phyloP scores from a whole-genome alignment of 2,888 invertebrate genomes.

The Synanthedon tipuliformis region DNA sequence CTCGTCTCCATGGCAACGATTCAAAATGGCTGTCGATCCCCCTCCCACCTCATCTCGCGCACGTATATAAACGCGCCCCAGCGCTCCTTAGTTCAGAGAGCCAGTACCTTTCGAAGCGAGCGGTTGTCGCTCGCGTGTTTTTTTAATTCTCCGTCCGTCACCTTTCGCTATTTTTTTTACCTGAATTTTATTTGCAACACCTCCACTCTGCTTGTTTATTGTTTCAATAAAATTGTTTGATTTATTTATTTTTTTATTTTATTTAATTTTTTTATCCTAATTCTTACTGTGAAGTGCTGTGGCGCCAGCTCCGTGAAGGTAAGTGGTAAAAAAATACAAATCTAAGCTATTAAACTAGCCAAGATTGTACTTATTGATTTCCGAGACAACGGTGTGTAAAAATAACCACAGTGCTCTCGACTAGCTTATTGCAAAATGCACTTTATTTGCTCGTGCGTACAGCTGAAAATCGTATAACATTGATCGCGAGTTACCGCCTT shows the following conservation, averaged over 20 bases:
- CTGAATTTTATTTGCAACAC: conserved; percentile 9
- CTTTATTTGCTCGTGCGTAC: conserved; percentile 14
- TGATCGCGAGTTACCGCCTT: conserved; percentile 13
- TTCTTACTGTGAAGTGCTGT: conserved; percentile 30
- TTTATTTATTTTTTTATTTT: conserved; percentile 15
- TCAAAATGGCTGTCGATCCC: conserved; percentile 58
- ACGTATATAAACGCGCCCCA: conserved; percentile 53
- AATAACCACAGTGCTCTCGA: conserved; percentile 25
- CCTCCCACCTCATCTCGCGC: conserved; percentile 28
- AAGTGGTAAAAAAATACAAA: conserved; percentile 19
- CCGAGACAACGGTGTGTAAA: conserved; percentile 29
- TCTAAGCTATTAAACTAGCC: background rate
- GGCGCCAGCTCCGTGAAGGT: conserved; percentile 25
- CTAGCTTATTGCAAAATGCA: conserved; percentile 9
- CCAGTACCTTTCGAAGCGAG: conserved; percentile 39
- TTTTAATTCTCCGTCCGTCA: conserved; percentile 28
- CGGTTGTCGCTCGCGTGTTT: conserved; percentile 28
- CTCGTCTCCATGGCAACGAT: conserved; percentile 54
- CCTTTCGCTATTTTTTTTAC: conserved; percentile 10
- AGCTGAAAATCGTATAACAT: conserved; percentile 11
- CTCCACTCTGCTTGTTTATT: conserved; percentile 11
- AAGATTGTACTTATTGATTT: conserved; percentile 31
- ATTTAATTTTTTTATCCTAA: conserved; percentile 14
- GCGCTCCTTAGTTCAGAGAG: conserved; percentile 39
- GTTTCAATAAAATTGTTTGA: conserved; percentile 18